A percentile compares a stretch with the other conserved stretches of the same genome.
These are phyloP conservation scores for Scolopax mira DNA, from an alignment of 2,113 vertebrate genomes.

Conservation along the genomic window DNA sequence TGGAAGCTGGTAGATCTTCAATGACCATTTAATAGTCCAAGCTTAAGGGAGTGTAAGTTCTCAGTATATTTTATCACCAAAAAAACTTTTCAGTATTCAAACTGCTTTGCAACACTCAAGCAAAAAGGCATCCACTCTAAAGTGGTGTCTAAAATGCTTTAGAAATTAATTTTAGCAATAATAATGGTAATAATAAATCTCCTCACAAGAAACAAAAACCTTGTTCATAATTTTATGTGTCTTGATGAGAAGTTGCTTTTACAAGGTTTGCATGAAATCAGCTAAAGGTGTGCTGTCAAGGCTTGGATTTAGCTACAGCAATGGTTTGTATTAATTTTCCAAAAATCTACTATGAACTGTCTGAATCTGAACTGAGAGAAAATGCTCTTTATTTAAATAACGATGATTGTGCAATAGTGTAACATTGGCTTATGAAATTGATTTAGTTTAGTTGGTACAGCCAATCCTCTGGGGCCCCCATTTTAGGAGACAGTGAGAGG, in stretches of 20 bases:
- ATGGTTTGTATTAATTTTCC: background rate
- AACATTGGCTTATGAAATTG: background rate
- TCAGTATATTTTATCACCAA: background rate
- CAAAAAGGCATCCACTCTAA: background rate
- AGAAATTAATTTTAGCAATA: background rate
- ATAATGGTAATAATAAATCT: background rate
- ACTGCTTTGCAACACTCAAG: background rate
- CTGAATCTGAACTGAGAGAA: background rate
- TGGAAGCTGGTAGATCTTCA: background rate
- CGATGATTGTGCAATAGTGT: background rate
- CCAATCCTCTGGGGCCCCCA: background rate
- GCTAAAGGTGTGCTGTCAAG: background rate
- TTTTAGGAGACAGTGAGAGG: rapidly evolving
- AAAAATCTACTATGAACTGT: background rate
- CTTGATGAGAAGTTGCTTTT: conserved; percentile 2
- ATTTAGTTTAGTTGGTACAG: background rate
- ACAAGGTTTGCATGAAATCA: background rate
- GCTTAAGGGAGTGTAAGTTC: background rate
- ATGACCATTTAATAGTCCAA: background rate
- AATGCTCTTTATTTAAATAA: conserved; percentile 2
- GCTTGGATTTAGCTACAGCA: background rate
- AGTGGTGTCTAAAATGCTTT: background rate
- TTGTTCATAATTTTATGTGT: background rate
- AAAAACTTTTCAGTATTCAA: background rate
- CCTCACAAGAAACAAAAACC: background rate